Evolutionary conservation across 2,888 invertebrate species (phyloP).

Genomic region (Scaptomyza caliginosa): DNA sequence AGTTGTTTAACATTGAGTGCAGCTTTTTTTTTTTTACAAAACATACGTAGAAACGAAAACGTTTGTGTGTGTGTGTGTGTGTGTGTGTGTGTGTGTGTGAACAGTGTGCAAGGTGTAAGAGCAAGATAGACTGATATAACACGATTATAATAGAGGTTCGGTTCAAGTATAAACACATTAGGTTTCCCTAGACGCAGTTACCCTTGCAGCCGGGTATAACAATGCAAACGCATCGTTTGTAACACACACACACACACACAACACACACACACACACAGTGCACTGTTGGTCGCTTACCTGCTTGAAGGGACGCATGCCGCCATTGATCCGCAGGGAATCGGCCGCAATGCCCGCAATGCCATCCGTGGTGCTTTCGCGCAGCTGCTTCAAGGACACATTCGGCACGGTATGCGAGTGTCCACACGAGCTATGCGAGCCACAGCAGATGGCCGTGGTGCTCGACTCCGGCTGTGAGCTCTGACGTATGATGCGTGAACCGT

Average conservation of each 20-base stretch:
- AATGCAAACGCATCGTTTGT: background rate
- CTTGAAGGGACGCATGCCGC: conserved; percentile 97
- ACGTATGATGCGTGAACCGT: conserved; percentile 91
- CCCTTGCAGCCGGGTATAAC: background rate
- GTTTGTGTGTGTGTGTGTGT: too few species aligned
- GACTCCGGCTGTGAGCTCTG: conserved; percentile 85
- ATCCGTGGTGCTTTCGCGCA: conserved; percentile 91
- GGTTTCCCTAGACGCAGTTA: conserved; percentile 2
- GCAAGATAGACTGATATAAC: background rate
- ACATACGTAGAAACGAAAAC: background rate
- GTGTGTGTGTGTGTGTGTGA: too few species aligned
- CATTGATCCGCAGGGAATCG: conserved; percentile 97
- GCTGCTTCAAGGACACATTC: conserved; percentile 93
- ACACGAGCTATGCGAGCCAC: conserved; percentile 86
- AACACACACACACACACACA: background rate
- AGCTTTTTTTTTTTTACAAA: too few species aligned
- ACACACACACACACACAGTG: background rate
- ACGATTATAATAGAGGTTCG: conserved; percentile 16
- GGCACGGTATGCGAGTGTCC: conserved; percentile 88
- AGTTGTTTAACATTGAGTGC: conserved; percentile 50
- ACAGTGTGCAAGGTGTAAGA: conserved; percentile 6
- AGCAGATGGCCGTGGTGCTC: conserved; percentile 84
- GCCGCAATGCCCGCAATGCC: conserved; percentile 98
- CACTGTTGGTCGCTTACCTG: conserved; percentile 89
- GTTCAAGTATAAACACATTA: conserved; percentile 3